These are phyloP conservation scores for Agrotis clavis DNA, from an alignment of 2,888 invertebrate species.

Conservation along the genomic window DNA sequence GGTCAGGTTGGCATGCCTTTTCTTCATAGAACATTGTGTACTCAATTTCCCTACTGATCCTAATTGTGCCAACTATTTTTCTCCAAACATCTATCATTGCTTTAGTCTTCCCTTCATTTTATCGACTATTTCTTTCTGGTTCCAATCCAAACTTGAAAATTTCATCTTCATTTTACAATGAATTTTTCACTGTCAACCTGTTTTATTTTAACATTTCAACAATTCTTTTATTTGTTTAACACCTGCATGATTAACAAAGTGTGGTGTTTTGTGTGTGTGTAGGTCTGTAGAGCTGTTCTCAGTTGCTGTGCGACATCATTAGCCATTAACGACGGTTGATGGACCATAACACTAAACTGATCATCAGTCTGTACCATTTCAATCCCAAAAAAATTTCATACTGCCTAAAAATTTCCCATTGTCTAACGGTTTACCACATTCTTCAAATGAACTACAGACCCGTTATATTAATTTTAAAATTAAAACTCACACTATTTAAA, in stretches of 20 bases:
- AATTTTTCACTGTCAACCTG: no score
- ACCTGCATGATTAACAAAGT: conserved; percentile 26
- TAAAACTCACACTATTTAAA: neutral
- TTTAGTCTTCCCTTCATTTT: neutral
- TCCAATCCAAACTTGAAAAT: no score
- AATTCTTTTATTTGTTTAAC: neutral
- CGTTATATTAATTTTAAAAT: no score
- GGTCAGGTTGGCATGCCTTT: neutral
- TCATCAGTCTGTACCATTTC: no score
- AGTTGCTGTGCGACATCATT: conserved; percentile 4
- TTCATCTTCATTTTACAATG: no score
- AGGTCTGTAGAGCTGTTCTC: neutral
- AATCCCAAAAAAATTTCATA: no score
- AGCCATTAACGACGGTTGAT: neutral
- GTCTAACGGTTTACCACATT: neutral
- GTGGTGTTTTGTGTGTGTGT: conserved; percentile 1
- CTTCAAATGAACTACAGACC: neutral
- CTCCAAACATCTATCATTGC: neutral
- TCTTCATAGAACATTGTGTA: neutral
- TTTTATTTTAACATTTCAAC: no score
- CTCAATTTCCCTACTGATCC: neutral
- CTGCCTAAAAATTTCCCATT: no score
- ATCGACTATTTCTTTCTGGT: no score
- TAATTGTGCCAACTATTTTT: no score
- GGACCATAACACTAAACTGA: no score